Percentiles rank a stretch among this genome's conserved stretches.
These are phyloP conservation scores for Cololabis saira DNA, from an alignment of 2,113 vertebrate genomes.

Conservation along the genomic window DNA sequence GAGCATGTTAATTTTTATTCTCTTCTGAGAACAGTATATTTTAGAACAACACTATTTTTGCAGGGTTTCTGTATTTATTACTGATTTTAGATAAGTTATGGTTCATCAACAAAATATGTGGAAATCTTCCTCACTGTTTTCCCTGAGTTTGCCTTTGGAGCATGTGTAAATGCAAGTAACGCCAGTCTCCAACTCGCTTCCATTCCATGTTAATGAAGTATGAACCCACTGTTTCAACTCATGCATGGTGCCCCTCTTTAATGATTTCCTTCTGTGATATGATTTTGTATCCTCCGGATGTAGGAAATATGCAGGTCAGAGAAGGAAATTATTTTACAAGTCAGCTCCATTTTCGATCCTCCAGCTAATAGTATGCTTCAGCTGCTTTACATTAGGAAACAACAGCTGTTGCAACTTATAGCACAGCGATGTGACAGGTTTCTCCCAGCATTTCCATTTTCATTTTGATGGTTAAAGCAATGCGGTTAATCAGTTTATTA, in stretches of 20 bases:
- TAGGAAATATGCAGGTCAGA: conserved; percentile 57
- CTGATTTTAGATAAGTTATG: neutral
- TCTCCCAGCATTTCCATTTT: conserved; percentile 30
- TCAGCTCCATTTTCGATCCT: conserved; percentile 44
- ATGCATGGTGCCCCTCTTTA: conserved; percentile 21
- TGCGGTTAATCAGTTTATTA: conserved; percentile 48
- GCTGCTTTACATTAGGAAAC: conserved; percentile 44
- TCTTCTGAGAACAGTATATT: neutral
- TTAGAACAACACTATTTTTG: neutral
- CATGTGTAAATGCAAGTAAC: neutral
- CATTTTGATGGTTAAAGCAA: conserved; percentile 30
- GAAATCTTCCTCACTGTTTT: neutral
- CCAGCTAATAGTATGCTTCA: conserved; percentile 36
- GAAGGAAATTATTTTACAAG: conserved; percentile 50
- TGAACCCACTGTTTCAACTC: conserved; percentile 27
- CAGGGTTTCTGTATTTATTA: neutral
- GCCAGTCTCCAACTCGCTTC: conserved; percentile 6
- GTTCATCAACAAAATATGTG: neutral
- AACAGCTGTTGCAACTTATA: conserved; percentile 57
- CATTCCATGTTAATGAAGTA: conserved; percentile 34
- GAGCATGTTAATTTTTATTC: neutral
- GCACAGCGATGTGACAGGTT: conserved; percentile 43
- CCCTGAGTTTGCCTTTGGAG: neutral
- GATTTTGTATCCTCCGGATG: conserved; percentile 54
- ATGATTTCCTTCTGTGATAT: conserved; percentile 34